Evolutionary conservation across 2,797 vertebrate genomes (phyloP).

Genomic region (Sylvia borin): DNA sequence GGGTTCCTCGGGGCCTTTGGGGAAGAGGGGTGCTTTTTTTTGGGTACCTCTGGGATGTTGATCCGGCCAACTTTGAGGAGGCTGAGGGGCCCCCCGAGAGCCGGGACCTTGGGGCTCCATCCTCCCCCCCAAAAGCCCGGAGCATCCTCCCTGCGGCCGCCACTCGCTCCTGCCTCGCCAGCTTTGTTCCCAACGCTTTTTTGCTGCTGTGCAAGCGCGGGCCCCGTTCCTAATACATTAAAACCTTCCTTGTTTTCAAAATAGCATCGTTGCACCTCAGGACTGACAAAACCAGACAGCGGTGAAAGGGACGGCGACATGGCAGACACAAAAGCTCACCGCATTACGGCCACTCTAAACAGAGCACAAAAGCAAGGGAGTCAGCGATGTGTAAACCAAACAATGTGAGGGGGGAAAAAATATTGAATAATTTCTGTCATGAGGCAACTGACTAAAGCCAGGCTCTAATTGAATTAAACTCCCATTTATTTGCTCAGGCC

Average conservation of each 20-base stretch:
- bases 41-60: neutral
- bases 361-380: conserved; percentile 92
- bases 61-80: neutral
- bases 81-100: neutral
- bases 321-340: conserved; percentile 94
- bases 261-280: conserved; percentile 82
- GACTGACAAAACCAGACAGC: conserved; percentile 89
- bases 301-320: conserved; percentile 90
- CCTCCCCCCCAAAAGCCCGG: neutral
- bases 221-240: conserved; percentile 66
- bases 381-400: conserved; percentile 96
- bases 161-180: neutral
- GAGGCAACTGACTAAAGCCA: conserved; percentile 88
- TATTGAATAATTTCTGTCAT: conserved; percentile 90
- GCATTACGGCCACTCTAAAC: conserved; percentile 87
- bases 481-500: conserved; percentile 95
- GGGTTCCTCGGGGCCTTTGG: neutral
- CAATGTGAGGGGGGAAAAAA: conserved; percentile 85
- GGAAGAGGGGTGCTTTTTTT: neutral
- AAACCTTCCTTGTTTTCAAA: conserved; percentile 78
- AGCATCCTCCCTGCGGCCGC: neutral
- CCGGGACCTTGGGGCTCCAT: neutral
- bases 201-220: conserved; percentile 59
- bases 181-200: conserved; percentile 45
- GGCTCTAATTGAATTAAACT: conserved; percentile 99